Percentiles rank a stretch among this genome's conserved stretches.
Conservation (phyloP, 2,797 vertebrate genomes). For the Cuculus canorus region DNA sequence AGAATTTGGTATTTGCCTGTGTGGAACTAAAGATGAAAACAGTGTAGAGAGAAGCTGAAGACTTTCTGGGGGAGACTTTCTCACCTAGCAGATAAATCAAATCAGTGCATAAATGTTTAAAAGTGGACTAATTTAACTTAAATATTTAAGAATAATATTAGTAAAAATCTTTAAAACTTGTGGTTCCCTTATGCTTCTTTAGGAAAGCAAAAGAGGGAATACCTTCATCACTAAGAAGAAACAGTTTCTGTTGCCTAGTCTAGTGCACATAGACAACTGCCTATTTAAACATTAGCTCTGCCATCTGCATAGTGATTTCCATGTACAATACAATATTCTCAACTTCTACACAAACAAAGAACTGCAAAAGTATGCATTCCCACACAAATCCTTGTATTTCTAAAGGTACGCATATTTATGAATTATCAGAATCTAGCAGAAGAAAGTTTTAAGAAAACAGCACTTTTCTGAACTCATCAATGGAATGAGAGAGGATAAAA, state of each 20-base stretch:
- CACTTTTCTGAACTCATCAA: not conserved
- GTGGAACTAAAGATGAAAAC: not conserved
- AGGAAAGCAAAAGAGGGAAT: not conserved
- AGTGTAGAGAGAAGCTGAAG: not conserved
- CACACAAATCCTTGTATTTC: not conserved
- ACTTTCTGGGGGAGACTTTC: not conserved
- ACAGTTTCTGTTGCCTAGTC: not conserved
- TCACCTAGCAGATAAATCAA: not conserved
- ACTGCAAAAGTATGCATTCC: not conserved
- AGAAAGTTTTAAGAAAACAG: not conserved
- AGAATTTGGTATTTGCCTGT: not conserved
- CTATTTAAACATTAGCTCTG: not conserved
- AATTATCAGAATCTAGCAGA: not conserved
- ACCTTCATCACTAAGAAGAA: not conserved
- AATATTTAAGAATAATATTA: not conserved
- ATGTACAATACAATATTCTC: not conserved
- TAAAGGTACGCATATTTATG: not conserved
- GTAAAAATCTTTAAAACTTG: not conserved
- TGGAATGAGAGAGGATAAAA: not conserved
- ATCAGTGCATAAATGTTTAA: not conserved
- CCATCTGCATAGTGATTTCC: not conserved
- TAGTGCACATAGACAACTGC: not conserved
- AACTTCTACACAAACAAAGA: not conserved
- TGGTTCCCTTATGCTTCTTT: not conserved
- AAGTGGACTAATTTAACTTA: not conserved